phyloP scores from a whole-genome alignment of 2,113 vertebrate genomes.

The Geococcyx californianus region DNA sequence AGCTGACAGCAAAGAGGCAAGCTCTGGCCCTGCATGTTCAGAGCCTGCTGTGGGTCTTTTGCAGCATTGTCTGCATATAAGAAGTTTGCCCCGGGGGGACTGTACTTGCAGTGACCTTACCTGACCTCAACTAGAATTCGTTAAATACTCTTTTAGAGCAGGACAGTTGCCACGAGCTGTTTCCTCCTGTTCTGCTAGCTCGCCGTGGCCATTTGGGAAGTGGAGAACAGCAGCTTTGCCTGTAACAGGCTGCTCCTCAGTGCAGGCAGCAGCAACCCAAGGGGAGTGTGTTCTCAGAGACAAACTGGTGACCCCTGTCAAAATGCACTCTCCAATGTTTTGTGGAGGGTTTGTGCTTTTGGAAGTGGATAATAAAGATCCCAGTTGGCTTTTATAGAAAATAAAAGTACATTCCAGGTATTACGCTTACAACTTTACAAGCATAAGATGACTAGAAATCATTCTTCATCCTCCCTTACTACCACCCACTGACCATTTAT shows the following conservation, averaged over 20 bases:
- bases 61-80: background rate
- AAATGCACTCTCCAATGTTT: background rate
- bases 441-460: background rate
- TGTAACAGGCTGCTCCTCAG: background rate
- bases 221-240: background rate
- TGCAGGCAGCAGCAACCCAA: background rate
- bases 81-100: background rate
- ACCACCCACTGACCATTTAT: background rate
- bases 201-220: background rate
- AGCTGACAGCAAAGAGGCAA: background rate
- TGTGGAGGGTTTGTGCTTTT: background rate
- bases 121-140: background rate
- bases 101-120: background rate
- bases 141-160: background rate
- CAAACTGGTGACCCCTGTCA: background rate
- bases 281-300: background rate
- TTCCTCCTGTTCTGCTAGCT: background rate
- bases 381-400: background rate
- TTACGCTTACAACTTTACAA: background rate
- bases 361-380: background rate
- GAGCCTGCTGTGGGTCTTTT: background rate
- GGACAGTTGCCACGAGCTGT: background rate
- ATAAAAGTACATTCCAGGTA: background rate
- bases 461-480: background rate
- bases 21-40: too few species aligned